Conservation (phyloP, 2,113 vertebrate genomes). For the Hystrix brachyura region DNA sequence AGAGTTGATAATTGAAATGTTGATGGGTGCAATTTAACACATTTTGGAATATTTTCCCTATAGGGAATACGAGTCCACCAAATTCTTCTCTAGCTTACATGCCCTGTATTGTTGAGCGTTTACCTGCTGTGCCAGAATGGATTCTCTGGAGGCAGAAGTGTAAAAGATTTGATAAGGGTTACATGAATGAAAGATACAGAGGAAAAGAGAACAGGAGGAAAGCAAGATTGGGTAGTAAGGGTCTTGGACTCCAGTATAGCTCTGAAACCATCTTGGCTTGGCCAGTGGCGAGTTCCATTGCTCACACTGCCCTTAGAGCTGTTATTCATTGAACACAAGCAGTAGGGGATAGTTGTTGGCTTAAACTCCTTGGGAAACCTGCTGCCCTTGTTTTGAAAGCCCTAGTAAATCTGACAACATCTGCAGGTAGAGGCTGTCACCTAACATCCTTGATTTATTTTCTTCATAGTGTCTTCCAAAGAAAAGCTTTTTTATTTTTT, state of each 20-base stretch:
- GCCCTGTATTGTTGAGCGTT: background rate
- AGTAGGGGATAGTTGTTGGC: background rate
- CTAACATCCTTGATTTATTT: background rate
- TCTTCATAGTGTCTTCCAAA: background rate
- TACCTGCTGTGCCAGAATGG: background rate
- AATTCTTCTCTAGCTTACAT: background rate
- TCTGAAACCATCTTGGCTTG: background rate
- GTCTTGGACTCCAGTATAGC: background rate
- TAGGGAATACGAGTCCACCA: background rate
- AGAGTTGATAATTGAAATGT: background rate
- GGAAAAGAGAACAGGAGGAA: background rate
- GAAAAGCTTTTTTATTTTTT: background rate
- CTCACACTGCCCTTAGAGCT: background rate
- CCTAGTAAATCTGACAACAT: background rate
- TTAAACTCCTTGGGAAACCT: background rate
- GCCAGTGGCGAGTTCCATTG: background rate
- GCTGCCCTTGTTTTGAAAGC: background rate
- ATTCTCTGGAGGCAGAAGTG: background rate
- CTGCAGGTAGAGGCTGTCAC: fast-evolving
- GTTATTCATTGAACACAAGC: background rate
- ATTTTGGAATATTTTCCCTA: slow-evolving; percentile 11
- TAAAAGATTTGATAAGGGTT: background rate
- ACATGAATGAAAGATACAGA: background rate
- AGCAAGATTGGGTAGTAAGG: background rate
- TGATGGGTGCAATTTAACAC: background rate